A percentile compares a stretch with the other conserved stretches of the same genome.
Conservation (phyloP, 2,113 vertebrate genomes). For the Cavia aperea region DNA sequence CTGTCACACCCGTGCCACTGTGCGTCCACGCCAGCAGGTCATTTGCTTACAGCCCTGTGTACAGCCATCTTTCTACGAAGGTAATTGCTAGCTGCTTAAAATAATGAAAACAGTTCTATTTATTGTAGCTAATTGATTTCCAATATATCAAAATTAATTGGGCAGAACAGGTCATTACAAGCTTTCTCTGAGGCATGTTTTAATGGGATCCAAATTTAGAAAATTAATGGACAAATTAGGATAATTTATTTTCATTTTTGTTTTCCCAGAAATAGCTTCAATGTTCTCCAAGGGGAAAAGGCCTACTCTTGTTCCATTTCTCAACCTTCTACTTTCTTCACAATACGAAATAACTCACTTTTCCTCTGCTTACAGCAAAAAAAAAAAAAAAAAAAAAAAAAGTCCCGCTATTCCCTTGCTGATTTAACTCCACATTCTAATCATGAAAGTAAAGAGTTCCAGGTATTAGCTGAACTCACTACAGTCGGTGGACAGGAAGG, state of each 20-base stretch:
- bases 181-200: conserved; percentile 33
- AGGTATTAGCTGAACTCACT: neutral
- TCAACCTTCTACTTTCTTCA: neutral
- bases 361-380: conserved; percentile 5
- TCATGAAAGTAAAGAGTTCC: neutral
- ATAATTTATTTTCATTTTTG: conserved; percentile 60
- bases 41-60: neutral
- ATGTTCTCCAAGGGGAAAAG: neutral
- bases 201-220: conserved; percentile 53
- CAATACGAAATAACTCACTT: neutral
- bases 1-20: neutral
- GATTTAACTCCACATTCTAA: conserved; percentile 20
- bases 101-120: conserved; percentile 48
- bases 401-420: neutral
- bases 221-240: conserved; percentile 51
- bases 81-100: conserved; percentile 58
- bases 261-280: conserved; percentile 47
- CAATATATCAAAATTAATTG: conserved; percentile 66
- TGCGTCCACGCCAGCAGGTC: neutral
- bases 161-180: conserved; percentile 52
- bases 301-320: neutral
- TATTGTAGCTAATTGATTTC: conserved; percentile 61
- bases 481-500: neutral
- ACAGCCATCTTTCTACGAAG: conserved; percentile 30
- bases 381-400: conserved; percentile 1